Conservation (phyloP, 35 echinoderm and acorn worm species). For the Apostichopus japonicus region DNA sequence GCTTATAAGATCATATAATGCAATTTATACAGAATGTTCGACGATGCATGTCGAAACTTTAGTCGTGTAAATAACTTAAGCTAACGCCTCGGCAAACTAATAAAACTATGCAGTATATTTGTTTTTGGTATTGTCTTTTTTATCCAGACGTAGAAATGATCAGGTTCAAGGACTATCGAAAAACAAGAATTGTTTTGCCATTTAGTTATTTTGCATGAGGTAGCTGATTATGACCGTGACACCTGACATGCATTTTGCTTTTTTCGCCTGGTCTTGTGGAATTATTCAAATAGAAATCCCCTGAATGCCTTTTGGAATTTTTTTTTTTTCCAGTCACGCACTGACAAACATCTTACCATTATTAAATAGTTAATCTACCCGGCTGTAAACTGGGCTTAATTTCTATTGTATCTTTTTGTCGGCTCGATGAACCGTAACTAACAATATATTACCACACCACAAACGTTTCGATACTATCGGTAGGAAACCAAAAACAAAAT, state of each 20-base stretch:
- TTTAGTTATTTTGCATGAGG: no score
- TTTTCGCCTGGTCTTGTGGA: neutral
- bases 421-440: neutral
- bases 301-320: neutral
- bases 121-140: no score
- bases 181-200: no score
- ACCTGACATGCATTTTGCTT: neutral
- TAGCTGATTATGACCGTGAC: neutral
- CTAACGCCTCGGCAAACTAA: no score
- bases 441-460: slow-evolving; percentile 1
- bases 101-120: no score
- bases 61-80: no score
- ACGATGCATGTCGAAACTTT: no score
- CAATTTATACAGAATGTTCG: no score
- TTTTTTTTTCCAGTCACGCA: neutral
- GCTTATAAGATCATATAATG: no score
- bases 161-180: no score
- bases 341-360: neutral
- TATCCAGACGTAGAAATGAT: no score
- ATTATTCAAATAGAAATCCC: neutral
- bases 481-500: neutral
- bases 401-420: neutral
- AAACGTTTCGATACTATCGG: neutral
- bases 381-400: neutral
- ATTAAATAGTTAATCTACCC: neutral